A percentile compares a stretch with the other conserved stretches of the same genome.
Conservation (phyloP, 2,113 vertebrate genomes). For the Calypte anna region DNA sequence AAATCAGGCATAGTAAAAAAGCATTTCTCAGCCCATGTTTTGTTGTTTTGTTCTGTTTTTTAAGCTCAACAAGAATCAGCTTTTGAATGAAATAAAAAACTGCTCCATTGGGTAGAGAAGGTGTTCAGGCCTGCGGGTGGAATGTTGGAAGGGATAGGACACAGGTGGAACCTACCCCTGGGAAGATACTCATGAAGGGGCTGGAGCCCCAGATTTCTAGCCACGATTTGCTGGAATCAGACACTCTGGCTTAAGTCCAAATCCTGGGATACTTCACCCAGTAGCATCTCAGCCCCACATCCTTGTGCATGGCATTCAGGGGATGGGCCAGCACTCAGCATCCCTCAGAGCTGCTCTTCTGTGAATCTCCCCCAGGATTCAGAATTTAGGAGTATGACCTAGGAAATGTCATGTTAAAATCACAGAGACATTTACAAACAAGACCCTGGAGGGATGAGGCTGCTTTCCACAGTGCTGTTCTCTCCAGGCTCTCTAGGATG, state of each 20-base stretch:
- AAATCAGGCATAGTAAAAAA: constrained; percentile 21
- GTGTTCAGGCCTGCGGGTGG: background rate
- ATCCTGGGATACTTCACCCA: background rate
- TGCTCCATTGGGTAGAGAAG: background rate
- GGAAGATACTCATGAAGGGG: rapidly evolving
- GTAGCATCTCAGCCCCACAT: background rate
- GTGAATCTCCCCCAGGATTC: background rate
- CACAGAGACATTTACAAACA: background rate
- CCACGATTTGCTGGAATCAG: background rate
- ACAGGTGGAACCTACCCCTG: background rate
- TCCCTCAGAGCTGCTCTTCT: background rate
- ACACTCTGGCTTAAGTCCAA: background rate
- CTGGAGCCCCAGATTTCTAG: background rate
- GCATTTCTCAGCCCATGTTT: background rate
- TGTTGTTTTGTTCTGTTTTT: background rate
- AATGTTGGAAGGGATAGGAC: background rate
- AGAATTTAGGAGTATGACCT: background rate
- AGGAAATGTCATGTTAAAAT: background rate
- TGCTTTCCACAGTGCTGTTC: rapidly evolving
- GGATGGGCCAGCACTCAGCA: background rate
- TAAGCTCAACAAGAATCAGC: background rate
- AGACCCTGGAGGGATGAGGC: background rate
- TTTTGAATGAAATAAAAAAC: constrained; percentile 7
- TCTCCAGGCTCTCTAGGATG: background rate
- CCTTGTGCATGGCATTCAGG: background rate